These are phyloP conservation scores for Tachysurus fulvidraco DNA, from an alignment of 2,113 vertebrate species.

Conservation along the genomic window DNA sequence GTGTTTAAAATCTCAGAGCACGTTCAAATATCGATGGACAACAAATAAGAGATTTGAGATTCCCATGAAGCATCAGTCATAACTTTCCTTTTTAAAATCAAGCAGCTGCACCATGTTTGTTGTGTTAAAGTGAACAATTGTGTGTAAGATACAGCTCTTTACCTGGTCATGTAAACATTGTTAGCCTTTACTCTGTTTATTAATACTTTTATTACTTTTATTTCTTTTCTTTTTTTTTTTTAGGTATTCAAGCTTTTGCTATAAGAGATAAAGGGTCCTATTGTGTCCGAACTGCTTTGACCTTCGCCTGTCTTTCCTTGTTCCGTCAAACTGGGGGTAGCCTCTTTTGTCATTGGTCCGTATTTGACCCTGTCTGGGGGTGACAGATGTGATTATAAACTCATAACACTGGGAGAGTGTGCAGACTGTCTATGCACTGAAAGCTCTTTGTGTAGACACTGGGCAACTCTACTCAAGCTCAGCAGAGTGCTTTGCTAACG, in stretches of 20 bases:
- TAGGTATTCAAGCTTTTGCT: neutral
- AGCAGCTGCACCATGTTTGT: neutral
- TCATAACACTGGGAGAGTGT: conserved; percentile 39
- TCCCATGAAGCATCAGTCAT: neutral
- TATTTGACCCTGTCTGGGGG: conserved; percentile 50
- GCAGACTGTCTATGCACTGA: conserved; percentile 32
- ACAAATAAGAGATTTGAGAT: neutral
- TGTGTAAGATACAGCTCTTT: neutral
- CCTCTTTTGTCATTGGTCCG: conserved; percentile 37
- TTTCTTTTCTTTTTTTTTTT: neutral
- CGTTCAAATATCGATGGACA: neutral
- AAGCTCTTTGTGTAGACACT: conserved; percentile 50
- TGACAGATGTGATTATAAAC: conserved; percentile 29
- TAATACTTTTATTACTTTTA: neutral
- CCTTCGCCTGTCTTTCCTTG: conserved; percentile 27
- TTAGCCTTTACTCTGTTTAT: neutral
- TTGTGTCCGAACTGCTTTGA: neutral
- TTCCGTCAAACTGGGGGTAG: conserved; percentile 33
- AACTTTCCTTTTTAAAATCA: neutral
- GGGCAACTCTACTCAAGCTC: conserved; percentile 45
- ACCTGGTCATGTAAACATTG: conserved; percentile 10
- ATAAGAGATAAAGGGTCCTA: neutral
- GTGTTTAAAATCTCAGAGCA: neutral
- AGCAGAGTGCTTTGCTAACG: conserved; percentile 49
- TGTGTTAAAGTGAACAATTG: conserved; percentile 23